Evolutionary conservation across 2,113 vertebrate species (phyloP), one percentile per base, ranked within the genome.

Genomic region (Myotis yumanensis): DNA sequence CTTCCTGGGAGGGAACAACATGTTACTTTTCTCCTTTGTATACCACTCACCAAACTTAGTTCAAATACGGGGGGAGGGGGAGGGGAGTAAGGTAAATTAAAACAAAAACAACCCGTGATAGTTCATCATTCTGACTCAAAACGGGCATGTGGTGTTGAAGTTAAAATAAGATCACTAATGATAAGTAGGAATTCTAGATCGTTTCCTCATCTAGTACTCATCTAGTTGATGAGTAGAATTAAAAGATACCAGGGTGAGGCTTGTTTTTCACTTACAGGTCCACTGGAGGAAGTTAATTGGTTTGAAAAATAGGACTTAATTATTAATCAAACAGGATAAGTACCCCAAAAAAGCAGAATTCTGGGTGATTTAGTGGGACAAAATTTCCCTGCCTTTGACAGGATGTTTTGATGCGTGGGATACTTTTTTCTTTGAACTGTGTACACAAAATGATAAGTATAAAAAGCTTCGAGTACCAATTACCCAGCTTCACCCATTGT

Each of bases 241-340:
- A 68, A 90, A 92, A 64, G 25, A 62, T 52, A 9, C 20, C 40
- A 52, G 35, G 20, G n/a, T 81, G 32, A 85, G 46, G n/a, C 40
- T 90, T 76, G 51, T 51, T 43, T 86, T 94, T 95, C 62, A 76
- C 12, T 82, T 88, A 25, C 35, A 73, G 32, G 43, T 79, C 22
- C 73, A 1, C 88, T 30, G 85, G 85, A 93, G 73, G 43, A 85
- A 59, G 66, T 72, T 92, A 68, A 54, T 69, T 94, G 18, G 7
- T 72, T 93, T 91, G 35, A 89, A 87, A n/a, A 76, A 18, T 57
- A 86, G 69, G 89, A 90, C 28, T 83, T 62, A 62, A 62, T 68
- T 69, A 51, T 64, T 85, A 83, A 43, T 72, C 32, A 66, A 46
- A 54, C 46, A 32, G 68, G 43, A 59, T 51, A 25, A 81, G 66